phyloP scores from a whole-genome alignment of 2,797 vertebrate species.

The Cyprinella venusta region DNA sequence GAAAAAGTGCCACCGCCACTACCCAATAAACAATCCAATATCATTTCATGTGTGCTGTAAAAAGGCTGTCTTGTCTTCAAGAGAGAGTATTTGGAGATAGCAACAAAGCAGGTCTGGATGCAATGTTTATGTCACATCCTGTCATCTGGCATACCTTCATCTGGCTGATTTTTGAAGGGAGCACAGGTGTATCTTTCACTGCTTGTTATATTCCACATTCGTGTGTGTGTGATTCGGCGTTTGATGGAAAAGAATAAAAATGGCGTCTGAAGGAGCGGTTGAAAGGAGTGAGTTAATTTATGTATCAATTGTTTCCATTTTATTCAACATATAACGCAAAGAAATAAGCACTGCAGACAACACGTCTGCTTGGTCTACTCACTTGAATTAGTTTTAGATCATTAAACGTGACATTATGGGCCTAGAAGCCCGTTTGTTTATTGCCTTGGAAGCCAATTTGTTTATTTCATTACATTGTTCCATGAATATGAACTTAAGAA shows the following conservation, averaged over 20 bases:
- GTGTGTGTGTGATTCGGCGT: neutral
- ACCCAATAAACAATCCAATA: slow-evolving; percentile 3
- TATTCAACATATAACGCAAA: neutral
- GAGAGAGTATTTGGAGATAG: neutral
- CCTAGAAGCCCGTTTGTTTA: neutral
- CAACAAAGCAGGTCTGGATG: neutral
- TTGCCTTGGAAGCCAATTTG: neutral
- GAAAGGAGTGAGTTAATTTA: slow-evolving; percentile 10
- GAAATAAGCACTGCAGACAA: neutral
- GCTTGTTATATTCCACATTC: neutral
- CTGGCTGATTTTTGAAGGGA: neutral
- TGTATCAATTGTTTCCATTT: neutral
- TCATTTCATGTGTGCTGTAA: no score
- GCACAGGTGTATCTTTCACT: neutral
- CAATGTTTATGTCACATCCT: neutral
- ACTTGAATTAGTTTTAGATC: neutral
- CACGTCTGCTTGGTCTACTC: neutral
- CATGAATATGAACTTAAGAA: neutral
- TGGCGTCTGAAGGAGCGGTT: neutral
- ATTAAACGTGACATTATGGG: neutral
- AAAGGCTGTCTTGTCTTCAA: neutral
- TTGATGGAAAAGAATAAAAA: slow-evolving; percentile 12
- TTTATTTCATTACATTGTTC: neutral
- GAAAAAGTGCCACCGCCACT: neutral
- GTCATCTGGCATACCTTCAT: neutral